These are phyloP conservation scores for Tylochromis polylepis DNA, from an alignment of 2,113 vertebrate species.

Conservation along the genomic window DNA sequence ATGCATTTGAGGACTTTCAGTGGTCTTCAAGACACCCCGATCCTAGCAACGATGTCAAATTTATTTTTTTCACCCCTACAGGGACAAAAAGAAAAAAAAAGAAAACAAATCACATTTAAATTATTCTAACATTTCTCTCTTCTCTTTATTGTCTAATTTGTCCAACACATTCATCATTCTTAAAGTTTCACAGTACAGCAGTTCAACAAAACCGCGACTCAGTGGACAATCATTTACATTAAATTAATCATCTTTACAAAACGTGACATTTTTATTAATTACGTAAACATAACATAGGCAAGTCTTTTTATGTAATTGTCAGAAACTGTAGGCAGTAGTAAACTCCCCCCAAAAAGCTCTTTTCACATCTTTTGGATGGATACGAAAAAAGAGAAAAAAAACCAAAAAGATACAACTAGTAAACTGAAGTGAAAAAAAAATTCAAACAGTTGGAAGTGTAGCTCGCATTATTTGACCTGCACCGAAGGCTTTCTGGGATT, in stretches of 20 bases:
- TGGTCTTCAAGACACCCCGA: not conserved
- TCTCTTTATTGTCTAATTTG: constrained; percentile 35
- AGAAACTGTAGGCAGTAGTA: not conserved
- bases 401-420: not conserved
- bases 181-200: not conserved
- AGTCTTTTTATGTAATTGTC: not conserved
- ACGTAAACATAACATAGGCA: not conserved
- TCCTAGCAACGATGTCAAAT: not conserved
- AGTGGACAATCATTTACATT: not conserved
- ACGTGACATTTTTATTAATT: not conserved
- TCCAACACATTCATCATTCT: not conserved
- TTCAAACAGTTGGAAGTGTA: not conserved
- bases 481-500: not conserved
- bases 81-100: rapidly evolving
- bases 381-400: not conserved
- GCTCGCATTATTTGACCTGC: not conserved
- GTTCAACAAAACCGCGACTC: not conserved
- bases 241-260: not conserved
- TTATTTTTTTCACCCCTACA: rapidly evolving
- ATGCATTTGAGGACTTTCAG: not conserved
- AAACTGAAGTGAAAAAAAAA: not conserved
- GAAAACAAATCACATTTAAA: not conserved
- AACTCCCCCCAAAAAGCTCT: not conserved
- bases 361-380: constrained; percentile 29
- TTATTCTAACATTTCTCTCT: not conserved